Conservation (phyloP, 2,888 invertebrate species). For the Aleiodes testaceus region DNA sequence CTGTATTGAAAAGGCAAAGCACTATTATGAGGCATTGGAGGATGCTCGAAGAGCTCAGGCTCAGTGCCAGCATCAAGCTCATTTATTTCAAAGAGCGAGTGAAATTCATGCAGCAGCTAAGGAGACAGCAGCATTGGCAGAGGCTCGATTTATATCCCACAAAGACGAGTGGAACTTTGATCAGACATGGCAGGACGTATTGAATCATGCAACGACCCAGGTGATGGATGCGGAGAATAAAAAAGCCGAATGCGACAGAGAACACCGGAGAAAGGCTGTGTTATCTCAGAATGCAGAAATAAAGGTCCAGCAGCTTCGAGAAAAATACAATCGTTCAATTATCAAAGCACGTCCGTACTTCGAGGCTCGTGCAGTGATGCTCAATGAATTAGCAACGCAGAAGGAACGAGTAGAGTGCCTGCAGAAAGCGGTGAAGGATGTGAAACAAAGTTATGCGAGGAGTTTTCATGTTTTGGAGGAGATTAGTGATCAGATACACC, state of each 20-base stretch:
- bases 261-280: constrained; percentile 88
- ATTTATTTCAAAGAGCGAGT: constrained; percentile 91
- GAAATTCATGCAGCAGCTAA: constrained; percentile 94
- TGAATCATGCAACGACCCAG: constrained; percentile 96
- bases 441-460: constrained; percentile 87
- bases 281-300: constrained; percentile 87
- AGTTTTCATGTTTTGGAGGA: constrained; percentile 89
- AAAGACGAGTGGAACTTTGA: constrained; percentile 92
- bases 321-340: constrained; percentile 86
- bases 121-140: constrained; percentile 93
- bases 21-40: constrained; percentile 90
- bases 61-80: constrained; percentile 93
- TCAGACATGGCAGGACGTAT: constrained; percentile 97
- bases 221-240: constrained; percentile 95
- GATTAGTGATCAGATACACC: constrained; percentile 94
- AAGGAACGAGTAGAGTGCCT: constrained; percentile 88
- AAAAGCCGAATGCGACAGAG: constrained; percentile 90
- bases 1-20: constrained; percentile 91
- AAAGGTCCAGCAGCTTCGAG: constrained; percentile 86
- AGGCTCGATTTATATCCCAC: constrained; percentile 83
- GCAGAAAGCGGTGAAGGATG: constrained; percentile 84
- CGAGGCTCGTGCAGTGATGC: constrained; percentile 90
- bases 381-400: constrained; percentile 87
- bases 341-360: constrained; percentile 92
- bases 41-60: constrained; percentile 83